A percentile compares a stretch with the other conserved stretches of the same genome.
Evolutionary conservation across 1,140 invertebrate species (phyloP).

Genomic region (Himalopsyche phryganea): DNA sequence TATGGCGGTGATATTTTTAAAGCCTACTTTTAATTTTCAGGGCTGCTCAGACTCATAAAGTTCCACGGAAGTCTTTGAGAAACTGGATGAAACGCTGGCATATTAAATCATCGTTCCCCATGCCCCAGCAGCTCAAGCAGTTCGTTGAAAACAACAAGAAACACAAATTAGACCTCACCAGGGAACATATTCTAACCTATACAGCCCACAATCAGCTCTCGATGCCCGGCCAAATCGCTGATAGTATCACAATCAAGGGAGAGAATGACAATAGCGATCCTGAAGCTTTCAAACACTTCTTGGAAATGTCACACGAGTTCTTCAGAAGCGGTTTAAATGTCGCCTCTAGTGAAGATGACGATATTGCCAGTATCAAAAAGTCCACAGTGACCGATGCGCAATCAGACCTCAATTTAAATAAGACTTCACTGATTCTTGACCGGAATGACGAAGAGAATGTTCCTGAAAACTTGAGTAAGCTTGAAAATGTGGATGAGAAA

Average conservation of each 20-base stretch:
- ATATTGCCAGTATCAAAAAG: conserved; percentile 2
- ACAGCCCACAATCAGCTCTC: conserved; percentile 13
- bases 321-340: neutral
- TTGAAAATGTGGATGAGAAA: too few relatives aligned
- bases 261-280: neutral
- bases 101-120: conserved; percentile 53
- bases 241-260: neutral
- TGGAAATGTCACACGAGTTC: conserved; percentile 13
- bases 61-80: conserved; percentile 51
- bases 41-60: conserved; percentile 53
- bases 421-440: too few relatives aligned
- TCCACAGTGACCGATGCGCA: neutral
- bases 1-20: too few relatives aligned
- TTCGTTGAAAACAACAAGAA: conserved; percentile 53
- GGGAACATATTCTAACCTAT: conserved; percentile 5
- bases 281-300: conserved; percentile 4
- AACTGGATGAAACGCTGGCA: conserved; percentile 57
- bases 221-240: conserved; percentile 4
- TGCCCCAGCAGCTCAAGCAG: conserved; percentile 52
- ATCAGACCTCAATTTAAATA: too few relatives aligned
- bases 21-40: conserved; percentile 42
- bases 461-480: too few relatives aligned
- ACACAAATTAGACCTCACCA: conserved; percentile 38
- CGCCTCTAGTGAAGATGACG: conserved; percentile 1
- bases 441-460: too few relatives aligned